phyloP scores from a whole-genome alignment of 2,113 vertebrate genomes.

The Coryphaenoides rupestris region DNA sequence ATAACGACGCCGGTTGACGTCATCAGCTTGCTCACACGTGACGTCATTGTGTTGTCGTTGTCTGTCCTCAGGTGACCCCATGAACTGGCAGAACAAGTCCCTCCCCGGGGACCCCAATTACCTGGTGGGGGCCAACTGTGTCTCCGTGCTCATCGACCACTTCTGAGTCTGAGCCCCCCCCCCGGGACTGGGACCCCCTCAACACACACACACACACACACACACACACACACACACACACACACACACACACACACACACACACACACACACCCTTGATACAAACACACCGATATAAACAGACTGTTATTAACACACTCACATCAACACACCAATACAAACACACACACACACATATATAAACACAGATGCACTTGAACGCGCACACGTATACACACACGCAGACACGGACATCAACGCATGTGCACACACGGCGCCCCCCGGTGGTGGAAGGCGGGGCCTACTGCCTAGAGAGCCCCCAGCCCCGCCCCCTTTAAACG shows the following conservation, averaged over 20 bases:
- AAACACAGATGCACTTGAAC: too few relatives aligned
- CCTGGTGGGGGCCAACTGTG: slow-evolving; percentile 97
- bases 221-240: slow-evolving; percentile 7
- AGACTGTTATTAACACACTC: too few relatives aligned
- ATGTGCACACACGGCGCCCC: too few relatives aligned
- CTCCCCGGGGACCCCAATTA: slow-evolving; percentile 98
- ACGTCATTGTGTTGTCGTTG: slow-evolving; percentile 1
- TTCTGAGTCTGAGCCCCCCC: slow-evolving; percentile 80
- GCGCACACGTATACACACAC: too few relatives aligned
- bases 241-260: background rate
- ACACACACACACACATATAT: too few relatives aligned
- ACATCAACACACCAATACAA: too few relatives aligned
- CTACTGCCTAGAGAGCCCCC: too few relatives aligned
- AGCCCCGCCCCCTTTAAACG: too few relatives aligned
- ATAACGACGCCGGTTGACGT: background rate
- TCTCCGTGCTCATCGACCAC: slow-evolving; percentile 98
- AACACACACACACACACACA: slow-evolving; percentile 21
- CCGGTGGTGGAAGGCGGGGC: too few relatives aligned
- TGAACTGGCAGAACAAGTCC: slow-evolving; percentile 99
- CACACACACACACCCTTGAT: background rate
- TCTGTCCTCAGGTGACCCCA: slow-evolving; percentile 88
- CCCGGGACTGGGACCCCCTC: slow-evolving; percentile 49
- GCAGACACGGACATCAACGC: too few relatives aligned
- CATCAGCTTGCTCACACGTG: slow-evolving; percentile 8
- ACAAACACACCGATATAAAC: slow-evolving; percentile 14